Evolutionary conservation across 2,888 invertebrate genomes (phyloP).

Genomic region (Melipona beecheii): DNA sequence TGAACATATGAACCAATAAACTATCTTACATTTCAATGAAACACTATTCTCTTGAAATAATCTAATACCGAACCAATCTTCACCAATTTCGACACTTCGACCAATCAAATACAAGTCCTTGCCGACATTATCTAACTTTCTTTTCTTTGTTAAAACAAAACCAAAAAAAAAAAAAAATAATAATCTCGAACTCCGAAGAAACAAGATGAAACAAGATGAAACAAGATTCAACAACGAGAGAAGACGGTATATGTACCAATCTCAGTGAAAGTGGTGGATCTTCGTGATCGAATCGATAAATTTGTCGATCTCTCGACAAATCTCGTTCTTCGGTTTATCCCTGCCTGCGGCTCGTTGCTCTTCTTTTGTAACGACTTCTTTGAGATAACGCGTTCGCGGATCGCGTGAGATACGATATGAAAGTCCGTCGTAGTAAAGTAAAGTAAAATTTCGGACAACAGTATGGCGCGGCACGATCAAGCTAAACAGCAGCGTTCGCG

Average conservation of each 20-base stretch:
- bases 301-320: neutral
- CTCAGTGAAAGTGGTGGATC: slow-evolving; percentile 16
- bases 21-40: neutral
- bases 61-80: neutral
- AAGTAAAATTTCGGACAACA: slow-evolving; percentile 68
- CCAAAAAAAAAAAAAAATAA: fast-evolving
- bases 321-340: neutral
- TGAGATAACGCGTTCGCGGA: neutral
- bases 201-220: neutral
- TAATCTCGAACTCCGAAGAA: neutral
- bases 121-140: neutral
- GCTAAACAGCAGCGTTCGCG: slow-evolving; percentile 85
- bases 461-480: slow-evolving; percentile 84
- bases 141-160: neutral
- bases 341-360: neutral
- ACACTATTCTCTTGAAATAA: neutral
- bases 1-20: neutral
- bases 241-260: slow-evolving; percentile 34
- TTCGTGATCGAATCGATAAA: slow-evolving; percentile 7
- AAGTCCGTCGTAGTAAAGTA: slow-evolving; percentile 6
- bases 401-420: neutral
- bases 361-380: neutral
- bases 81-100: neutral
- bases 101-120: neutral
- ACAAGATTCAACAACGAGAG: neutral